Evolutionary conservation across 1,140 invertebrate species (phyloP).

Genomic region (Phymastichus coffea): DNA sequence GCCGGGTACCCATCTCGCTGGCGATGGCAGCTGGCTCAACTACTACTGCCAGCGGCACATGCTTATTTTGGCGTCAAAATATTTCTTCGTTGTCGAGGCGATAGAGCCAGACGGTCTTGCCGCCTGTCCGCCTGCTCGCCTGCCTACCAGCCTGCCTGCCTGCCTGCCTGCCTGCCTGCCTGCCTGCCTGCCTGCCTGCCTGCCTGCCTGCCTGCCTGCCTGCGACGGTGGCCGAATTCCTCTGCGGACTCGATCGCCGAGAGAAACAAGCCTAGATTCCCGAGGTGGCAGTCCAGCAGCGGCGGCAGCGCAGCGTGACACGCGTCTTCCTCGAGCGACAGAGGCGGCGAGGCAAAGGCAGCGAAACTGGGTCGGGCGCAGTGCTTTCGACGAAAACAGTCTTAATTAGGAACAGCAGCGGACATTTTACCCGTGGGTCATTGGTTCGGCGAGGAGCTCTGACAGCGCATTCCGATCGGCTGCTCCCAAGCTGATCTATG

Average conservation of each 20-base stretch:
- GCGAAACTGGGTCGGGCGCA: conserved; percentile 46
- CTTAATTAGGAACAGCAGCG: conserved; percentile 49
- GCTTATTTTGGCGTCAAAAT: conserved; percentile 14
- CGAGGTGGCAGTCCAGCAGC: not conserved
- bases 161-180: too few species aligned
- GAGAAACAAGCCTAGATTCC: conserved; percentile 15
- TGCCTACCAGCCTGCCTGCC: too few species aligned
- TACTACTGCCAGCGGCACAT: too few species aligned
- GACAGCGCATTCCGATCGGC: conserved; percentile 50
- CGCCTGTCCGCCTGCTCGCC: too few species aligned
- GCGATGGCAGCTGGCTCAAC: too few species aligned
- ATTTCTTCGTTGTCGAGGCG: not conserved
- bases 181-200: too few species aligned
- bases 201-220: too few species aligned
- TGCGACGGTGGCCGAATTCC: conserved; percentile 13
- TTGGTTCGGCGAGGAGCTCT: conserved; percentile 48
- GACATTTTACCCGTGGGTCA: conserved; percentile 51
- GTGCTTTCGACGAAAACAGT: conserved; percentile 47
- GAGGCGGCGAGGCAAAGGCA: too few species aligned
- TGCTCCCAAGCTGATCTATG: too few species aligned
- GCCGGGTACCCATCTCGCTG: too few species aligned
- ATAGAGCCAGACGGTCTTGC: conserved; percentile 7
- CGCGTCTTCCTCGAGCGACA: not conserved
- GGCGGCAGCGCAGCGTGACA: not conserved
- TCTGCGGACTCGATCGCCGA: not conserved